Conservation (phyloP, 1,140 invertebrate genomes). For the Sitophilus oryzae region DNA sequence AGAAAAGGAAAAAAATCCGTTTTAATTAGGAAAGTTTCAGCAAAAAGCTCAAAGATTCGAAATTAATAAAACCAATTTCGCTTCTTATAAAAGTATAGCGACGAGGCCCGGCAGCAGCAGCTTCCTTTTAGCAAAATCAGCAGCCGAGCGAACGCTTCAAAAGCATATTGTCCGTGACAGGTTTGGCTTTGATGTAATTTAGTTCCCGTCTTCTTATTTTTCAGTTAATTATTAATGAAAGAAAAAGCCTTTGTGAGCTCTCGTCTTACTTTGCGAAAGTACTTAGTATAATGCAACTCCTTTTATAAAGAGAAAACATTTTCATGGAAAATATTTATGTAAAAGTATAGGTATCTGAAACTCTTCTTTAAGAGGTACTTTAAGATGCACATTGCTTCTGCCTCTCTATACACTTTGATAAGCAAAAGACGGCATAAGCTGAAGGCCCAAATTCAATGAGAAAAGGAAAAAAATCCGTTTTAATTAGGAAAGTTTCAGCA, state of each 20-base stretch:
- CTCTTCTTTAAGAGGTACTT: no score
- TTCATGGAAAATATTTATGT: no score
- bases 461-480: conserved; percentile 4
- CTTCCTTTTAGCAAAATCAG: conserved; percentile 14
- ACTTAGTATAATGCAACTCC: no score
- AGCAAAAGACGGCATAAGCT: background rate
- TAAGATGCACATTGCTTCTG: no score
- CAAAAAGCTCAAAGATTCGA: conserved; percentile 22
- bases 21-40: conserved; percentile 27
- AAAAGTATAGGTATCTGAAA: no score
- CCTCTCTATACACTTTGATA: conserved; percentile 31
- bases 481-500: conserved; percentile 28
- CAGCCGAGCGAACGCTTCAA: conserved; percentile 32
- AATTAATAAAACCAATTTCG: conserved; percentile 32
- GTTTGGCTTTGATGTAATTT: conserved; percentile 36
- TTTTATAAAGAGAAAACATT: no score
- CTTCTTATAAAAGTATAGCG: conserved; percentile 23
- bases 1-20: background rate
- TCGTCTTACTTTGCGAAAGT: no score
- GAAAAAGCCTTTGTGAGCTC: no score
- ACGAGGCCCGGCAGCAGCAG: conserved; percentile 4
- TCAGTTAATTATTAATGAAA: no score
- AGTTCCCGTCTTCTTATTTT: conserved; percentile 33
- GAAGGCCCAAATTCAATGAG: background rate
- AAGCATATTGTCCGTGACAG: conserved; percentile 40